Percentiles rank a stretch among this genome's conserved stretches.
These are phyloP conservation scores for Pristiophorus japonicus DNA, from an alignment of 2,113 vertebrate genomes.

Conservation along the genomic window DNA sequence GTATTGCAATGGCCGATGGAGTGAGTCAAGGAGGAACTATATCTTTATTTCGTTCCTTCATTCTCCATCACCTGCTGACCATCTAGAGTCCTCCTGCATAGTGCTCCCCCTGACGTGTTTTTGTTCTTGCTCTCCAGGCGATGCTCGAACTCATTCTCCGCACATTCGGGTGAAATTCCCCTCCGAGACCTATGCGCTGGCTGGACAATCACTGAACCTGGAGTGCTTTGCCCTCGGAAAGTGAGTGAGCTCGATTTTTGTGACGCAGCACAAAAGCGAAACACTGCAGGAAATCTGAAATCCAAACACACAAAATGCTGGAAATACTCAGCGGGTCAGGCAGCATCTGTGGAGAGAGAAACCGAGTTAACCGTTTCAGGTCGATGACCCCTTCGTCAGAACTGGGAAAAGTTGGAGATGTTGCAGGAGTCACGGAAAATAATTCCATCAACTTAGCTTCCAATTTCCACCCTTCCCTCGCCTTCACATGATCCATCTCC, in stretches of 20 bases:
- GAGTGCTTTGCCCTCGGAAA: constrained; percentile 95
- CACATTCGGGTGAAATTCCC: constrained; percentile 86
- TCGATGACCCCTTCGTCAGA: not conserved
- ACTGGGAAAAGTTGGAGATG: not conserved
- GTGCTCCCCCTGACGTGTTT: not conserved
- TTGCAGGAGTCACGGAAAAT: too few relatives aligned
- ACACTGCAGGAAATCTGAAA: too few relatives aligned
- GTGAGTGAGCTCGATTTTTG: constrained; percentile 55
- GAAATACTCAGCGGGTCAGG: too few relatives aligned
- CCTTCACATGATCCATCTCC: too few relatives aligned
- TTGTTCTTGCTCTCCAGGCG: constrained; percentile 50
- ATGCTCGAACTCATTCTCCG: constrained; percentile 66
- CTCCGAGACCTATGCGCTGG: constrained; percentile 80
- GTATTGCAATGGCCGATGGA: not conserved
- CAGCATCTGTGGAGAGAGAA: too few relatives aligned
- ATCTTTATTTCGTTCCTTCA: not conserved
- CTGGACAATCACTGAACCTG: constrained; percentile 72
- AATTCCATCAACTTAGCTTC: too few relatives aligned
- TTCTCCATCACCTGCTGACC: not conserved
- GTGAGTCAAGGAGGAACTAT: too few relatives aligned
- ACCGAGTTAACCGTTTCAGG: not conserved
- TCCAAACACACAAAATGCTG: too few relatives aligned
- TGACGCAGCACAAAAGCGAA: not conserved
- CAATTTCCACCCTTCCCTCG: too few relatives aligned
- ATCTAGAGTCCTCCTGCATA: not conserved